Conservation (phyloP, 1,140 invertebrate genomes). For the Drosophila azteca region DNA sequence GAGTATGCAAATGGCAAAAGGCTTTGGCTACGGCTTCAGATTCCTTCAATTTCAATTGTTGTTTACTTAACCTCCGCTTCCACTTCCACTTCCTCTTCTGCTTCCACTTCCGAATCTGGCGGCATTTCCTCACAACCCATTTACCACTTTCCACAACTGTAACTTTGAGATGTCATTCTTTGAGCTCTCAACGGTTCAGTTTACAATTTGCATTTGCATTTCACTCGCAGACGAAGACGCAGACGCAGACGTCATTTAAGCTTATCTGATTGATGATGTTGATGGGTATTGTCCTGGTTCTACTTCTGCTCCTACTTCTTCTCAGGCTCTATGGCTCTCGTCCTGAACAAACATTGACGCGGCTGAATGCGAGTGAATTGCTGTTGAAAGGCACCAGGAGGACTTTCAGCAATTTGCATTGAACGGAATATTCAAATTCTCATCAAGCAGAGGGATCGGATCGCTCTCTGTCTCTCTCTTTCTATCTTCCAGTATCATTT, state of each 20-base stretch:
- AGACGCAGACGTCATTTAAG: constrained; percentile 73
- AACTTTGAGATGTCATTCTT: constrained; percentile 74
- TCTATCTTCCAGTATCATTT: constrained; percentile 71
- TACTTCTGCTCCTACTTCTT: background rate
- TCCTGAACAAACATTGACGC: constrained; percentile 69
- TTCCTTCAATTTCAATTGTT: constrained; percentile 65
- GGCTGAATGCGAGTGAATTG: constrained; percentile 8
- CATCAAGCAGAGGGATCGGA: constrained; percentile 39
- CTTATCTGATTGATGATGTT: constrained; percentile 82
- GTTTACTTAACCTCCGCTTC: constrained; percentile 61
- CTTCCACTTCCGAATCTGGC: constrained; percentile 5
- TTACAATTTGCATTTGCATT: constrained; percentile 76
- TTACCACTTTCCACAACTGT: constrained; percentile 51
- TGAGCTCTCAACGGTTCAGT: constrained; percentile 67
- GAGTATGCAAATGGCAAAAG: constrained; percentile 47
- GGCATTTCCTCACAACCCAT: constrained; percentile 16
- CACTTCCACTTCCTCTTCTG: constrained; percentile 14
- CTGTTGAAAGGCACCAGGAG: constrained; percentile 64
- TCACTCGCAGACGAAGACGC: constrained; percentile 25
- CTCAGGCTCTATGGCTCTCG: constrained; percentile 11
- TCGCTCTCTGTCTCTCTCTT: constrained; percentile 38
- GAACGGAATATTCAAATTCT: constrained; percentile 76
- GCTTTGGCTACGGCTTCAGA: constrained; percentile 8
- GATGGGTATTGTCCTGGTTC: constrained; percentile 61
- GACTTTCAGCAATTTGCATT: constrained; percentile 65